A percentile compares a stretch with the other conserved stretches of the same genome.
Conservation (phyloP, 2,888 invertebrate species). For the Dynastes grantii region DNA sequence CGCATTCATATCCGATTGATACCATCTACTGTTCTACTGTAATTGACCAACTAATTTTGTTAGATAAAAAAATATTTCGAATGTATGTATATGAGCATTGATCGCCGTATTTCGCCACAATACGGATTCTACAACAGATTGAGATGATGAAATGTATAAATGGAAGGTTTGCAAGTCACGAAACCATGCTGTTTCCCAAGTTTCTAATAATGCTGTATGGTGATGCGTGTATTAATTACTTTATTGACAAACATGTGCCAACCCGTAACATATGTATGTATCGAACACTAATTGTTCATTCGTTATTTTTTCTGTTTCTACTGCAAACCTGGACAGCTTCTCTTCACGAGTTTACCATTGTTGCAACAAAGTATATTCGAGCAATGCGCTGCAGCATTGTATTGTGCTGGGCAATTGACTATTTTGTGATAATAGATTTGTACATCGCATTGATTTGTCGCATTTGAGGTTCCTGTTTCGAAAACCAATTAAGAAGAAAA, state of each 20-base stretch:
- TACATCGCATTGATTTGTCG: slow-evolving; percentile 10
- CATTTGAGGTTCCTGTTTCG: neutral
- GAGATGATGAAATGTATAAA: neutral
- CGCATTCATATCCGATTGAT: neutral
- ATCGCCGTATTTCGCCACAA: neutral
- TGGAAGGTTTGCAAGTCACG: slow-evolving; percentile 1
- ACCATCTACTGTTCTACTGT: neutral
- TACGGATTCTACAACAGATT: neutral
- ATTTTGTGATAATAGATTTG: slow-evolving; percentile 39
- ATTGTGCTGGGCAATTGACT: slow-evolving; percentile 23
- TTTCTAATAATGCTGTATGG: neutral
- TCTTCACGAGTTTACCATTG: slow-evolving; percentile 39
- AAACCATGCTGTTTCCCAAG: slow-evolving; percentile 23
- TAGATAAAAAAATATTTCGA: slow-evolving; percentile 2
- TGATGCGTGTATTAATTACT: slow-evolving; percentile 10
- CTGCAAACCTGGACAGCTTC: slow-evolving; percentile 42
- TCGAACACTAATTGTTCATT: slow-evolving; percentile 37
- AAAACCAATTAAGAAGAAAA: neutral
- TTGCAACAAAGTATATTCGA: slow-evolving; percentile 25
- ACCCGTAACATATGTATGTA: neutral
- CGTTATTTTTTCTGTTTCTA: slow-evolving; percentile 16
- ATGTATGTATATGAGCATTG: slow-evolving; percentile 6
- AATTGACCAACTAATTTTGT: neutral
- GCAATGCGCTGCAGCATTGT: slow-evolving; percentile 14
- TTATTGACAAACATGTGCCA: slow-evolving; percentile 17